Evolutionary conservation across 2,888 invertebrate genomes (phyloP), one percentile per base, ranked within the genome.

Genomic region (Scaptomyza tumidula): DNA sequence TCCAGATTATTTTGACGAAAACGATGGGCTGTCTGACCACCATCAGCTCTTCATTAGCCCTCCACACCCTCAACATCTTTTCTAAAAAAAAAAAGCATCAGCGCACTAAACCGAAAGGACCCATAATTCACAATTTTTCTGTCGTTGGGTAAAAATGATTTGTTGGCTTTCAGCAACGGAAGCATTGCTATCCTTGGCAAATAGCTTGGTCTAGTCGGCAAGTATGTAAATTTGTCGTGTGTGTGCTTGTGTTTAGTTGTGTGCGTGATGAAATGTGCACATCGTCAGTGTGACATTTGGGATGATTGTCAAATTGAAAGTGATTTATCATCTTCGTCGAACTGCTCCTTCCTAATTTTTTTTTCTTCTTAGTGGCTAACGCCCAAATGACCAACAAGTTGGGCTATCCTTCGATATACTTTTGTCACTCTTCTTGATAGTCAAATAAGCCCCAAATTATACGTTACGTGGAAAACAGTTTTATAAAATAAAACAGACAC

Each of bases 261-360:
- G 19, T 1, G 19, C 19, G 19, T 19, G 19, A 19, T 19, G 19
- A 19, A 19, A 19, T 19, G 19, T 19, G 19, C 19, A 19, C 19
- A 19, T 19, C 19, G 19, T 41, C 71, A 66, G 71, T 60, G 70
- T 58, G 80, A 77, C 82, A 82, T 77, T 87, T 87, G 86, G 72
- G 77, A 85, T 83, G 72, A 85, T 82, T 85, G 88, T 86, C 88
- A 82, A 80, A 87, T 82, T 75, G 86, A 84, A 87, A 79, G 71
- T 84, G 86, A 84, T 84, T 87, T 84, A 84, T 87, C 86, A 75
- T 82, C 78, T 71, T 66, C 65, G 44, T 59, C 62, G 33, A 1
- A 29, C 19, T 19, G 19, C 19, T 19, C 19, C 19, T 19, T 19
- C 2, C 19, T 19, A 19, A 19, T 19, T 19, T 19, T 19, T 19